Conservation (phyloP, 2,888 invertebrate genomes). For the Achlya flavicornis region DNA sequence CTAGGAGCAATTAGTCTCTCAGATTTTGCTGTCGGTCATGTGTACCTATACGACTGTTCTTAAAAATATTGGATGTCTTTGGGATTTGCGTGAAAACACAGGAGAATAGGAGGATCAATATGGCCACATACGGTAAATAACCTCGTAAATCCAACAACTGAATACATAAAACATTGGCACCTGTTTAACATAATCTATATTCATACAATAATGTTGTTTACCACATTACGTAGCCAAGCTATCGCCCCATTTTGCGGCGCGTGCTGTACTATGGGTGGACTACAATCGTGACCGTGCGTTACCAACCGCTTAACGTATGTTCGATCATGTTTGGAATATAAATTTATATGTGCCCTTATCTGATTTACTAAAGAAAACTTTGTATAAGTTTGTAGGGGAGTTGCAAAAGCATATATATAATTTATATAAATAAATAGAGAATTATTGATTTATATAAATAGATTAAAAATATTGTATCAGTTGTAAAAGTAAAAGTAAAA, state of each 20-base stretch:
- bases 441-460: too few species aligned
- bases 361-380: background rate
- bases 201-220: background rate
- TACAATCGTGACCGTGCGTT: background rate
- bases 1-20: background rate
- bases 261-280: background rate
- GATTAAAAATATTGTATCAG: too few species aligned
- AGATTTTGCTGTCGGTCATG: background rate
- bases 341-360: background rate
- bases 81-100: too few species aligned
- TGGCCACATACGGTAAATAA: background rate
- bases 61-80: too few species aligned
- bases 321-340: background rate
- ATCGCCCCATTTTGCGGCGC: background rate
- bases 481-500: too few species aligned
- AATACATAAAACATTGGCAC: background rate
- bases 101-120: too few species aligned
- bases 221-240: slow-evolving; percentile 1
- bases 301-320: background rate
- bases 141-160: background rate
- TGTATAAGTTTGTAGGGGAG: background rate
- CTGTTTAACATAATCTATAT: slow-evolving; percentile 4
- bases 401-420: background rate
- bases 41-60: too few species aligned
- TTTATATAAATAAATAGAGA: background rate